Conservation (phyloP, 2,888 invertebrate species). For the Cephus nigrinus region DNA sequence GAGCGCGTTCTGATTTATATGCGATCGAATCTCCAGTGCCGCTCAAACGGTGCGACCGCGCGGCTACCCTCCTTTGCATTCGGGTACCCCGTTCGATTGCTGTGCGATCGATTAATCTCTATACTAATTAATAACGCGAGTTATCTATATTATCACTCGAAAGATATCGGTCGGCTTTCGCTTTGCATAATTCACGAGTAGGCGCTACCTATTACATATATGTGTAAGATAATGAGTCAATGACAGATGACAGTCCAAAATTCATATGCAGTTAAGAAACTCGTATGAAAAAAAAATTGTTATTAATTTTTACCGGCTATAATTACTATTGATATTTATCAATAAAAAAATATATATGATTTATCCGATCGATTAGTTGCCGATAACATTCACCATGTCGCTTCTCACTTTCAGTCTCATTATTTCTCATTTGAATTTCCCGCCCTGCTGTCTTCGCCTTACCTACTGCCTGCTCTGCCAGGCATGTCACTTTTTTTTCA, state of each 20-base stretch:
- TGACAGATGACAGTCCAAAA: background rate
- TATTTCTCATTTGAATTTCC: background rate
- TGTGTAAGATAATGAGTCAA: background rate
- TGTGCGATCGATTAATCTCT: background rate
- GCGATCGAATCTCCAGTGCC: conserved; percentile 43
- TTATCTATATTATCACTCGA: conserved; percentile 17
- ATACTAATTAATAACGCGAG: background rate
- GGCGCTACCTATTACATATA: background rate
- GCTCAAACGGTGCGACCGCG: background rate
- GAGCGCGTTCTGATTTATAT: conserved; percentile 54
- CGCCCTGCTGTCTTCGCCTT: background rate
- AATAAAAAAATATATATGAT: no score
- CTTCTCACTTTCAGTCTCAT: background rate
- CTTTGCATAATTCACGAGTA: conserved; percentile 36
- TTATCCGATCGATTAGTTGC: background rate
- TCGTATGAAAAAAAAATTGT: background rate
- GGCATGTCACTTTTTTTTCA: background rate
- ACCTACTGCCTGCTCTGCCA: background rate
- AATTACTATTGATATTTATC: background rate
- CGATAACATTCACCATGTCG: background rate
- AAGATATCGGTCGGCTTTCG: conserved; percentile 34
- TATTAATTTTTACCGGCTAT: background rate
- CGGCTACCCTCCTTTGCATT: background rate
- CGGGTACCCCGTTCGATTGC: background rate
- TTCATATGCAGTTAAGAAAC: background rate